A percentile compares a stretch with the other conserved stretches of the same genome.
Conservation (phyloP, 1,140 invertebrate genomes). For the Drosophila watanabei region DNA sequence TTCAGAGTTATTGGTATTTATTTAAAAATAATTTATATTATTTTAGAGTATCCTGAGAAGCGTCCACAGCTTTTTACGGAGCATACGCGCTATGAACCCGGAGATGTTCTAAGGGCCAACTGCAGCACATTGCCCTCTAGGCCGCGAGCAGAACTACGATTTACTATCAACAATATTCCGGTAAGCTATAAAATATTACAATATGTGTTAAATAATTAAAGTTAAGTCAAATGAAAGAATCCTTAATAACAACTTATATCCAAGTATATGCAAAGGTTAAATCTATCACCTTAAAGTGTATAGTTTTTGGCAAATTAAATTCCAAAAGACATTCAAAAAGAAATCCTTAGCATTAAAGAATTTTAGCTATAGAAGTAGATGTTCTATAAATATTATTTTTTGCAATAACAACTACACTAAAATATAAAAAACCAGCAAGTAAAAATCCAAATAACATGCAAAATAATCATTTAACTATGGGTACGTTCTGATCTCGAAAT, state of each 20-base stretch:
- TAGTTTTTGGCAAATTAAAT: not conserved
- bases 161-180: constrained; percentile 91
- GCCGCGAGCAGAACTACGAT: constrained; percentile 89
- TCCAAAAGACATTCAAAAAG: not conserved
- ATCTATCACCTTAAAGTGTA: not conserved
- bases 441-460: not conserved
- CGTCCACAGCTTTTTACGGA: constrained; percentile 88
- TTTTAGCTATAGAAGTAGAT: not conserved
- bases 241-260: not conserved
- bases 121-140: constrained; percentile 91
- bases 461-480: not conserved
- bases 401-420: not conserved
- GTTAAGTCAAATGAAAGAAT: not conserved
- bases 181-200: constrained; percentile 87
- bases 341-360: not conserved
- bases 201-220: not conserved
- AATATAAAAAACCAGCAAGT: not conserved
- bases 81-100: constrained; percentile 90
- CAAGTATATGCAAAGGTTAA: not conserved
- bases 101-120: constrained; percentile 91
- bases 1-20: no score
- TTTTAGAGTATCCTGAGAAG: constrained; percentile 87
- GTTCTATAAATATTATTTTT: no score
- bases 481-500: not conserved
- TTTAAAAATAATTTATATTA: constrained; percentile 46